These are phyloP conservation scores for Sciurus carolinensis DNA, from an alignment of 2,797 vertebrate genomes.

Conservation along the genomic window DNA sequence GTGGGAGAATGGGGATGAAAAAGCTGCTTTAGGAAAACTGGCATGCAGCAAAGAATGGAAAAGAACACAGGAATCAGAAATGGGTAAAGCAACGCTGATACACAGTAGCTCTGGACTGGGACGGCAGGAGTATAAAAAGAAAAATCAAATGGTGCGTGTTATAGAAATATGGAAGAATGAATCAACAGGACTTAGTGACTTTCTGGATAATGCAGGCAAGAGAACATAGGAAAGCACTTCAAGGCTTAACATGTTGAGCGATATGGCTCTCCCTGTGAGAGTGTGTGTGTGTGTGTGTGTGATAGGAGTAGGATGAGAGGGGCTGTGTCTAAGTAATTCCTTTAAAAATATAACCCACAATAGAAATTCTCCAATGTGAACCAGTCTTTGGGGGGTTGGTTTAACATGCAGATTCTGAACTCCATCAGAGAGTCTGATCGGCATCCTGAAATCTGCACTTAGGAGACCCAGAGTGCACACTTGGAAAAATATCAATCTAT, in stretches of 20 bases:
- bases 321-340: neutral
- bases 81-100: neutral
- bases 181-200: neutral
- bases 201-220: neutral
- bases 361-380: neutral
- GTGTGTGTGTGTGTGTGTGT: neutral
- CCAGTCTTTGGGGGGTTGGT: neutral
- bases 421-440: neutral
- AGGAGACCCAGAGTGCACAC: neutral
- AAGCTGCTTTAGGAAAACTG: neutral
- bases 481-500: neutral
- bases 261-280: neutral
- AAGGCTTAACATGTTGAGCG: neutral
- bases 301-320: neutral
- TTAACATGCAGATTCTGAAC: neutral
- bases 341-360: neutral
- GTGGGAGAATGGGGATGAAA: neutral
- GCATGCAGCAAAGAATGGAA: neutral
- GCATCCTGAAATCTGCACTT: neutral
- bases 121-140: neutral
- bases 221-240: neutral
- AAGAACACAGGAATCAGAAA: neutral
- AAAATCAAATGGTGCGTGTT: neutral
- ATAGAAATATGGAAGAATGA: neutral
- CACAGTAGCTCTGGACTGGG: neutral